Percentiles rank a stretch among this genome's conserved stretches.
Conservation (phyloP, 2,113 vertebrate genomes). For the Tenrec ecaudatus region DNA sequence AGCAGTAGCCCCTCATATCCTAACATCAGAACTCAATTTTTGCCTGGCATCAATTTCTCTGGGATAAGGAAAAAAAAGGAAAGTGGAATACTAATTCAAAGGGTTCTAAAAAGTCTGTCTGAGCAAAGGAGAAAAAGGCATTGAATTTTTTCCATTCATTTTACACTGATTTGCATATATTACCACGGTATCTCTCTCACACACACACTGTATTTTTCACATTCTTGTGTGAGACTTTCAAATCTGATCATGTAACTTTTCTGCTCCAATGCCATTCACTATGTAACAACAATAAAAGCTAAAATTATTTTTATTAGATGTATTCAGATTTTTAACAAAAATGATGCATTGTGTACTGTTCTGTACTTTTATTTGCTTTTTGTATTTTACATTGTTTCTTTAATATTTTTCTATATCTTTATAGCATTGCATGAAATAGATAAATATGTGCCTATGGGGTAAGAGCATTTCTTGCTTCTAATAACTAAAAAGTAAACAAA, state of each 20-base stretch:
- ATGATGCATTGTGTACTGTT: not conserved
- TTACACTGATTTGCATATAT: constrained; percentile 62
- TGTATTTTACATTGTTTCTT: constrained; percentile 16
- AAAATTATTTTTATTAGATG: not conserved
- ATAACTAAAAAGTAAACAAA: not conserved
- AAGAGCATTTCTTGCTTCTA: not conserved
- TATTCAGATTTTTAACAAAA: constrained; percentile 29
- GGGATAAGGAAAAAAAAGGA: not conserved
- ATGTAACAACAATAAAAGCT: constrained; percentile 17
- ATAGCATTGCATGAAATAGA: not conserved
- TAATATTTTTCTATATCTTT: not conserved
- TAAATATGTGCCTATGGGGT: not conserved
- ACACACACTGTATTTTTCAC: not conserved
- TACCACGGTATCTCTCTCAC: not conserved
- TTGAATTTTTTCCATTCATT: constrained; percentile 62
- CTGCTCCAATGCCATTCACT: constrained; percentile 23
- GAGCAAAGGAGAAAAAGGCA: constrained; percentile 41
- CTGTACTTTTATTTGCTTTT: not conserved
- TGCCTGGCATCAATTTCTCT: constrained; percentile 15
- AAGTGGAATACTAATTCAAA: constrained; percentile 61
- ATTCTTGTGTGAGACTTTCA: not conserved
- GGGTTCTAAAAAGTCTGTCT: constrained; percentile 51
- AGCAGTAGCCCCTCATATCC: constrained; percentile 25
- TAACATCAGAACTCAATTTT: constrained; percentile 31
- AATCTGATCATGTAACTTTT: constrained; percentile 49